Conservation (phyloP, 2,113 vertebrate genomes). For the Amblyopsis rosae region DNA sequence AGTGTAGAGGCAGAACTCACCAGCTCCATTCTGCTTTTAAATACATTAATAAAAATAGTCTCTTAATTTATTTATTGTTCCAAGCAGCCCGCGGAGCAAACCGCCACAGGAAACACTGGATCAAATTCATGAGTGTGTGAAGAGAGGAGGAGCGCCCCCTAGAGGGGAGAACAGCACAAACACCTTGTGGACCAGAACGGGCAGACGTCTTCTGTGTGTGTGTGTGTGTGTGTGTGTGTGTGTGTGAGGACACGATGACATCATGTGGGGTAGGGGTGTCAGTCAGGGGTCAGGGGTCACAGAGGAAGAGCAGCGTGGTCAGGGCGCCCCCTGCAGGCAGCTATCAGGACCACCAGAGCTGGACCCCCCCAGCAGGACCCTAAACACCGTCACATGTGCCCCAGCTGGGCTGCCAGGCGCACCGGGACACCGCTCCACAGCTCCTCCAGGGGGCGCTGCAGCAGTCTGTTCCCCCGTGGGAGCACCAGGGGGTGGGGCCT, state of each 20-base stretch:
- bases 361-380: no score
- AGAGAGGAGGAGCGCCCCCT: conserved; percentile 56
- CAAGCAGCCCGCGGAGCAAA: conserved; percentile 87
- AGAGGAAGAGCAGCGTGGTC: not conserved
- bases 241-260: no score
- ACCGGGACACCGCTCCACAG: conserved; percentile 42
- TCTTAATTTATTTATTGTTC: conserved; percentile 79
- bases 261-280: conserved; percentile 74
- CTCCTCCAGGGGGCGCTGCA: conserved; percentile 36
- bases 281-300: not conserved
- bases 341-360: not conserved
- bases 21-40: conserved; percentile 90
- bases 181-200: no score
- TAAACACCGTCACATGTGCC: conserved; percentile 59
- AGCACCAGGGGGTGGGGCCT: conserved; percentile 54
- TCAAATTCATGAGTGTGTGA: no score
- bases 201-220: no score
- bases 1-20: conserved; percentile 87
- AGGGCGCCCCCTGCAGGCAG: not conserved
- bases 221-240: no score
- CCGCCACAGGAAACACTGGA: conserved; percentile 79
- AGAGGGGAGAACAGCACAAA: no score
- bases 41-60: conserved; percentile 99
- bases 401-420: conserved; percentile 76
- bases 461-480: conserved; percentile 54